Evolutionary conservation across 2,113 vertebrate species (phyloP).

Genomic region (Crotalus tigris): DNA sequence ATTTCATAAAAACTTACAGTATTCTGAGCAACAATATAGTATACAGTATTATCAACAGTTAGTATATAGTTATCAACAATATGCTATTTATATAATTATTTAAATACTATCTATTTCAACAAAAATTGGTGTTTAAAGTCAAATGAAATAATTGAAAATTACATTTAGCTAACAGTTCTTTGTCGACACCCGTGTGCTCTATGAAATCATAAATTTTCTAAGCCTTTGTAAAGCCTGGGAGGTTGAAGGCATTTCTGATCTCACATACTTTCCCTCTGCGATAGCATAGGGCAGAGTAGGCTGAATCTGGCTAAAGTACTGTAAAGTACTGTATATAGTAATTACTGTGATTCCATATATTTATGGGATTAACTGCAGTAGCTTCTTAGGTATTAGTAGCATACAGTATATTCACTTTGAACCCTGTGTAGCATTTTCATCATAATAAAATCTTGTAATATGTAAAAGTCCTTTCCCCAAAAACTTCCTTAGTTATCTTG

Average conservation of each 20-base stretch:
- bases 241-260: not conserved
- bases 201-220: not conserved
- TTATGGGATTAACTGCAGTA: not conserved
- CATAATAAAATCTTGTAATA: not conserved
- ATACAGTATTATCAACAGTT: not conserved
- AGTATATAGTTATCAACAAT: not conserved
- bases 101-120: not conserved
- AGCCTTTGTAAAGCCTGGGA: not conserved
- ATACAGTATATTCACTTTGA: not conserved
- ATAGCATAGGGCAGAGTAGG: not conserved
- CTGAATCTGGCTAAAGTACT: not conserved
- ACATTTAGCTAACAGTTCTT: not conserved
- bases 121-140: not conserved
- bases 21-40: not conserved
- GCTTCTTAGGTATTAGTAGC: not conserved
- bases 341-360: not conserved
- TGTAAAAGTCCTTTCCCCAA: not conserved
- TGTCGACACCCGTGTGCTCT: not conserved
- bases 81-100: not conserved
- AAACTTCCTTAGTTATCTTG: not conserved
- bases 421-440: not conserved
- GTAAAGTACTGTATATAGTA: not conserved
- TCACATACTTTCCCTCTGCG: not conserved
- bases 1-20: not conserved
- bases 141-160: not conserved